These are phyloP conservation scores for Numenius phaeopus DNA, from an alignment of 2,797 vertebrate species.

Conservation along the genomic window DNA sequence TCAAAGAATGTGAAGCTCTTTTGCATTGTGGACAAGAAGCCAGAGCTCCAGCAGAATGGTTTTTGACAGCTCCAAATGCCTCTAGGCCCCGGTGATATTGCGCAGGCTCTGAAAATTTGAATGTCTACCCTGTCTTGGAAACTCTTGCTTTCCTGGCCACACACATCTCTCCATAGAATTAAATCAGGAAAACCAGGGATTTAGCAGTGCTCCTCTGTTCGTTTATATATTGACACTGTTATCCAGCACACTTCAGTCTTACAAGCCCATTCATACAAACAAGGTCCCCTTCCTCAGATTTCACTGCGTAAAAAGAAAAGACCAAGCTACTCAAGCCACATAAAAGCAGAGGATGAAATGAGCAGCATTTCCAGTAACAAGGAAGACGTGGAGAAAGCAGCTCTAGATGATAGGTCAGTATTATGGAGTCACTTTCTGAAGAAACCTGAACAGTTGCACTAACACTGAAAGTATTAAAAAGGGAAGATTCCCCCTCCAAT, in stretches of 20 bases:
- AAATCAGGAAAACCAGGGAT: neutral
- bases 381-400: neutral
- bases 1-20: neutral
- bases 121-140: neutral
- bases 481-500: neutral
- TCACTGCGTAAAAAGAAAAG: neutral
- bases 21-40: neutral
- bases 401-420: neutral
- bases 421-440: neutral
- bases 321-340: neutral
- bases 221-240: neutral
- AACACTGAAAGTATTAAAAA: neutral
- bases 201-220: neutral
- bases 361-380: neutral
- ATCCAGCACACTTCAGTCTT: neutral
- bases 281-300: neutral
- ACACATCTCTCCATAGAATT: neutral
- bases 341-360: neutral
- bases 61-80: conserved; percentile 2
- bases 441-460: neutral
- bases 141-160: neutral
- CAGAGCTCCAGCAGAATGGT: neutral
- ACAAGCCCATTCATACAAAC: neutral
- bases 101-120: neutral
- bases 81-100: neutral